Conservation (phyloP, 2,113 vertebrate genomes). For the Cheirogaleus medius region DNA sequence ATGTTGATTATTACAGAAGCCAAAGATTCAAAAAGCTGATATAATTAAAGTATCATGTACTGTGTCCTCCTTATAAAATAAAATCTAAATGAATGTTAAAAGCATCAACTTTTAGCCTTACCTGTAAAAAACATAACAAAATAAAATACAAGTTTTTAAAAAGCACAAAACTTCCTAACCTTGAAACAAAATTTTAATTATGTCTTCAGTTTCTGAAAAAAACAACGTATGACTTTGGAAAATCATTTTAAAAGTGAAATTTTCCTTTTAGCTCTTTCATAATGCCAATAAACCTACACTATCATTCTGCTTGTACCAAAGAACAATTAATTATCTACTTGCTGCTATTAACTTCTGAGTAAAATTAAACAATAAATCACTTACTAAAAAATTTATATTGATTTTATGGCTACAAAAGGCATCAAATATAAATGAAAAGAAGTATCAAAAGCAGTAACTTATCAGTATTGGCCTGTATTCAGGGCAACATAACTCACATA, state of each 20-base stretch:
- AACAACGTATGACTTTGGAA: not conserved
- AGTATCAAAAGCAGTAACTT: not conserved
- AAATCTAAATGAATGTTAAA: not conserved
- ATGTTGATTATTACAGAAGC: not conserved
- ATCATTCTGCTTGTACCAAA: not conserved
- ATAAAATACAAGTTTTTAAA: not conserved
- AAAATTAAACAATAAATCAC: not conserved
- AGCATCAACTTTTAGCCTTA: not conserved
- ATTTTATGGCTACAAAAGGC: not conserved
- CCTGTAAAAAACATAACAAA: not conserved
- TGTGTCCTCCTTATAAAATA: not conserved
- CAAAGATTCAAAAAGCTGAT: not conserved
- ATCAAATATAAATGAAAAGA: not conserved
- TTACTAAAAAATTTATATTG: not conserved
- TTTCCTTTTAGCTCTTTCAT: not conserved
- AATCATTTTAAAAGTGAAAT: not conserved
- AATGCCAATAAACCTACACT: not conserved
- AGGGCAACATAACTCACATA: not conserved
- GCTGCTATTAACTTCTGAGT: not conserved
- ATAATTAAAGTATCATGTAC: not conserved
- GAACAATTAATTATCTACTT: not conserved
- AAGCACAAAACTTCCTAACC: not conserved
- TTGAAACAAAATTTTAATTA: not conserved
- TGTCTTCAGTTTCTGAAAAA: not conserved
- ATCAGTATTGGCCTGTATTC: not conserved